Evolutionary conservation across 2,888 invertebrate genomes (phyloP).

Genomic region (Philopedon plagiatum): DNA sequence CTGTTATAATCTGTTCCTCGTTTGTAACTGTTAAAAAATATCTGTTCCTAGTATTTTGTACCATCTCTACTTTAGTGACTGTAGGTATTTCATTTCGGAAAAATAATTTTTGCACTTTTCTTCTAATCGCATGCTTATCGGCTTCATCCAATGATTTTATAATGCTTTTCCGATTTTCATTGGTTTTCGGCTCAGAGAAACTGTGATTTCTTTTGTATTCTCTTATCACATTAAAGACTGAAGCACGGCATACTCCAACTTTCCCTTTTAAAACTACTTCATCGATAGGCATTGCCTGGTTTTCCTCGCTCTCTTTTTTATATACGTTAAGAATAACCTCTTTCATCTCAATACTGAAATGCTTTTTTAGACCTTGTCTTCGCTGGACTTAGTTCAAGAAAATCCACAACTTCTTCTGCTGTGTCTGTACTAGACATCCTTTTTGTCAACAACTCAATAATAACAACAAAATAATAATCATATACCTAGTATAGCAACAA

Average conservation of each 20-base stretch:
- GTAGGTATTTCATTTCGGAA: too few relatives aligned
- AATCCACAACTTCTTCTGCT: neutral
- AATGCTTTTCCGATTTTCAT: too few relatives aligned
- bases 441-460: neutral
- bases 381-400: conserved; percentile 1
- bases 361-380: neutral
- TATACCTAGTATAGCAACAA: too few relatives aligned
- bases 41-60: too few relatives aligned
- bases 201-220: neutral
- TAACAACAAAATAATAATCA: too few relatives aligned
- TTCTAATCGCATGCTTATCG: too few relatives aligned
- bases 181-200: too few relatives aligned
- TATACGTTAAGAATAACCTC: conserved; percentile 6
- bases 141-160: too few relatives aligned
- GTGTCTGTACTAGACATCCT: conserved; percentile 8
- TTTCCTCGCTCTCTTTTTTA: neutral
- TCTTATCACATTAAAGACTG: conserved; percentile 7
- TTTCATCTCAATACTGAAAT: conserved; percentile 8
- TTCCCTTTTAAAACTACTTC: conserved; percentile 2
- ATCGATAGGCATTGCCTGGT: neutral
- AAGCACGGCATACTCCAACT: neutral
- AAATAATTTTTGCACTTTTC: too few relatives aligned
- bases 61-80: too few relatives aligned
- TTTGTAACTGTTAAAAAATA: too few relatives aligned
- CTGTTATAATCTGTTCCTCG: too few relatives aligned